Base-by-base conservation (phyloP, 2,113 vertebrate species). In the Micronisus gabar region DNA sequence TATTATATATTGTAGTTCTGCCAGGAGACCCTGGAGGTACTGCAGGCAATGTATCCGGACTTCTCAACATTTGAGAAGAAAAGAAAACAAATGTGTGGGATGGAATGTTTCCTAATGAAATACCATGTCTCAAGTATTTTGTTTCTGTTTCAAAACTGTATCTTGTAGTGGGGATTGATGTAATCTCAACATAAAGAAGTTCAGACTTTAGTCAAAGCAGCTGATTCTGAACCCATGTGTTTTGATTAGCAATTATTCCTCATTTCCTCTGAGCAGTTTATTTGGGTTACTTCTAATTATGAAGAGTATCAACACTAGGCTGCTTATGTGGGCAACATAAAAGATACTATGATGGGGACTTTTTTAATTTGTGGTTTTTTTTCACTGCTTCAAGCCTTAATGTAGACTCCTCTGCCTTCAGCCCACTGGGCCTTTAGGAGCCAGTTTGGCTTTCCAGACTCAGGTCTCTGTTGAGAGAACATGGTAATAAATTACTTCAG, bases 61-160 rank as follows among this genome's bases (percentile, higher is more conserved):
- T 86, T 90, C n/a, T 66, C 55, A 88, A 20, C 6, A 21, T 34
- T 27, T 66, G 55, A 90, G 71, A 83, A 71, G 59, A 72, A 67
- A 88, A 84, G 48, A 93, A 95, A 94, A 76, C 61, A 93, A 93
- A 82, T n/a, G 9, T 29, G 62, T 73, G 48, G 58, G 75, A 81
- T 78, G 88, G 85, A 96, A 70, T 56, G 11, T 43, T 93, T 93
- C 55, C 80, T 88, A 86, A 48, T 71, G 82, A 93, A 92, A 86
- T 66, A 70, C 2, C 18, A 19, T 11, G 18, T 72, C 88, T 87
- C 1, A 6, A 74, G 36, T 74, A 23, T 74, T 94, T 90, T 92
- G 30, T 91, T 93, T 61, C 63, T 88, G 26, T 83, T 90, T 84
- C 84, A 78, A 82, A 92, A 74, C 41, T n/a, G 22, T 73, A 13